These are phyloP conservation scores for Apodemus sylvaticus DNA, from an alignment of 2,113 vertebrate species.

Conservation along the genomic window DNA sequence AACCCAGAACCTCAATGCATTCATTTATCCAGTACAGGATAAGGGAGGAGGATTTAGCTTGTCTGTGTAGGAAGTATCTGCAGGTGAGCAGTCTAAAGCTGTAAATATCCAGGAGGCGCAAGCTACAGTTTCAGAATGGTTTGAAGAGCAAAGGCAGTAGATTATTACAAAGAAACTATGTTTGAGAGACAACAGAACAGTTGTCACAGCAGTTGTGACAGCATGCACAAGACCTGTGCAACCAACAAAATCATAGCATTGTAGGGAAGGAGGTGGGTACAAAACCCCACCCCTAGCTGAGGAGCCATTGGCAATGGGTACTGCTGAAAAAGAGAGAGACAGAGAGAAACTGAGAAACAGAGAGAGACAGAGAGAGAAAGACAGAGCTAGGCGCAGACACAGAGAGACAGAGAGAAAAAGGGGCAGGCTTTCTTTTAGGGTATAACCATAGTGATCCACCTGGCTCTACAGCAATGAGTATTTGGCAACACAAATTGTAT, in stretches of 20 bases:
- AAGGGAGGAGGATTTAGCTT: background rate
- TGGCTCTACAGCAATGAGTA: background rate
- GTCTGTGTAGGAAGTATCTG: background rate
- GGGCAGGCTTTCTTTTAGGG: background rate
- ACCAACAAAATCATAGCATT: background rate
- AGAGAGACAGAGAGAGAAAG: too few species aligned
- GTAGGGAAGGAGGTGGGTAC: background rate
- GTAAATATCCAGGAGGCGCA: background rate
- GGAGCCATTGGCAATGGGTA: background rate
- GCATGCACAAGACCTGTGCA: background rate
- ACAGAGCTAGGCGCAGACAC: too few species aligned
- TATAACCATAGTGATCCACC: background rate
- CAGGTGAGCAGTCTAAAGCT: background rate
- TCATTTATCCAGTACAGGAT: background rate
- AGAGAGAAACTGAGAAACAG: too few species aligned
- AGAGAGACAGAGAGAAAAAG: too few species aligned
- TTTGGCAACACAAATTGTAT: background rate
- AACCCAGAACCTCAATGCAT: background rate
- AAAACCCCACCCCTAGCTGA: background rate
- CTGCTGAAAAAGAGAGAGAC: too few species aligned
- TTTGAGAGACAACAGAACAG: background rate
- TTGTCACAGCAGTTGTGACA: background rate
- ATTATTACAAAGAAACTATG: background rate
- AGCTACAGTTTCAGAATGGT: background rate
- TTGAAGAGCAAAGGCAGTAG: background rate